Conservation (phyloP, 2,113 vertebrate species). For the Gymnocephalus cernua region DNA sequence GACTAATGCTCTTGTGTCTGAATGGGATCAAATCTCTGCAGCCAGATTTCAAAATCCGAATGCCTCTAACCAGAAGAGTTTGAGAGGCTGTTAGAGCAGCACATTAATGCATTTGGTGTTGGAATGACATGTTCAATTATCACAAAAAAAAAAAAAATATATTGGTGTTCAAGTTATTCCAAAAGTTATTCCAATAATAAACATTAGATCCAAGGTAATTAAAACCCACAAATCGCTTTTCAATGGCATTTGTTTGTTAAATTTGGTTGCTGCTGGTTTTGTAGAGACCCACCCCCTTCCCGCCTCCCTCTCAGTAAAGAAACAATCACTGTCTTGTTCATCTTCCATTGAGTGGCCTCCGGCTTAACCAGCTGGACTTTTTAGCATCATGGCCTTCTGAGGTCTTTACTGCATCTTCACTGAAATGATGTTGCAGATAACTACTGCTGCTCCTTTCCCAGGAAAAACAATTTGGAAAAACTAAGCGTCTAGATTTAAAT, state of each 20-base stretch:
- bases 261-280: background rate
- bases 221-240: background rate
- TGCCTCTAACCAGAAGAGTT: background rate
- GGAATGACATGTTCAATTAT: background rate
- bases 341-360: slow-evolving; percentile 29
- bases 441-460: background rate
- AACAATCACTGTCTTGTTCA: slow-evolving; percentile 61
- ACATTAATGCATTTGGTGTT: background rate
- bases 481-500: no score
- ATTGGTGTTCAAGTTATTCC: no score
- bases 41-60: background rate
- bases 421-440: background rate
- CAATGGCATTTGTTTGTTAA: background rate
- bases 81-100: background rate
- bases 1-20: background rate
- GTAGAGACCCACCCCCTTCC: background rate
- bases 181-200: background rate
- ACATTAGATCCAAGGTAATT: background rate
- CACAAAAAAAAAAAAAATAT: no score
- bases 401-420: background rate
- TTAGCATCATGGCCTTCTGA: slow-evolving; percentile 12
- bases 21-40: background rate
- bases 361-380: slow-evolving; percentile 25
- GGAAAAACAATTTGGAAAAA: background rate
- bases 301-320: background rate